Evolutionary conservation across 2,113 vertebrate species (phyloP).

Genomic region (Gymnobelideus leadbeateri): DNA sequence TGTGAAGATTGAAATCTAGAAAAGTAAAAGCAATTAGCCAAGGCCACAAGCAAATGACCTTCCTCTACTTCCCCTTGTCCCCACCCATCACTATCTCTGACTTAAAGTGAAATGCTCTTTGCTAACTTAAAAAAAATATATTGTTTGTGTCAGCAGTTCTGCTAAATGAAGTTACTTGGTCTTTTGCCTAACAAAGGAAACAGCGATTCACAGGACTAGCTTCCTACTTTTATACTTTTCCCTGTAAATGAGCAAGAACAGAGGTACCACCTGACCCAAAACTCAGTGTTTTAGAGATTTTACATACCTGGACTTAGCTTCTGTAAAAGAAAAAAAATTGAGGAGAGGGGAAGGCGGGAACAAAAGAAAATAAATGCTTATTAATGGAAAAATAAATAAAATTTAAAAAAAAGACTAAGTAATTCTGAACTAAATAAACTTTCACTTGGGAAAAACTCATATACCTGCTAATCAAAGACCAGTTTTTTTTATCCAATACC

Average conservation of each 20-base stretch:
- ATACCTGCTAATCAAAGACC: not conserved
- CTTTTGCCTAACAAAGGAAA: slow-evolving; percentile 78
- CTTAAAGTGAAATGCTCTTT: slow-evolving; percentile 74
- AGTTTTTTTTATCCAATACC: not conserved
- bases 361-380: not conserved
- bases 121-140: slow-evolving; percentile 64
- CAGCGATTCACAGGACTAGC: slow-evolving; percentile 68
- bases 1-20: slow-evolving; percentile 53
- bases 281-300: not conserved
- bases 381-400: not conserved
- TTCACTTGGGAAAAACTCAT: not conserved
- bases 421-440: not conserved
- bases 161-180: slow-evolving; percentile 48
- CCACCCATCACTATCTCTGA: slow-evolving; percentile 58
- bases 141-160: slow-evolving; percentile 66
- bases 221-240: slow-evolving; percentile 75
- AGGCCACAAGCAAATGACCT: slow-evolving; percentile 66
- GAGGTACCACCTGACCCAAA: slow-evolving; percentile 66
- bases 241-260: slow-evolving; percentile 69
- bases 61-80: not conserved
- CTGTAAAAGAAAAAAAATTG: not conserved
- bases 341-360: not conserved
- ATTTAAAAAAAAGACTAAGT: not conserved
- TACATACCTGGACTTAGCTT: not conserved
- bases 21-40: slow-evolving; percentile 61